Evolutionary conservation across 2,113 vertebrate species (phyloP), one percentile per base, ranked within the genome.

Genomic region (Chionomys nivalis): DNA sequence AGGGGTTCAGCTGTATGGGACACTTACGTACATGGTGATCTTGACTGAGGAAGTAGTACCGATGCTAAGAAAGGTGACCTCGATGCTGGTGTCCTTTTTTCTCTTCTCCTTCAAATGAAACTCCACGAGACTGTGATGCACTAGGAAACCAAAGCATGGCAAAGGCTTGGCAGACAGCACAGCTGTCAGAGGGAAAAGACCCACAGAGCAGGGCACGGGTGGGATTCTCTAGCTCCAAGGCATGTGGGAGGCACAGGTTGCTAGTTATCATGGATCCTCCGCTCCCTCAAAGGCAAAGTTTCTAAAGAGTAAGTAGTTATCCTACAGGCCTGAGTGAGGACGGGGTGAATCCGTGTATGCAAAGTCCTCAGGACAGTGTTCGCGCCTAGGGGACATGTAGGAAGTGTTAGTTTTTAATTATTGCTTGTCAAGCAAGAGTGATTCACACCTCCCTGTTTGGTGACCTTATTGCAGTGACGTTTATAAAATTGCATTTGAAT

Each of bases 121-220:
- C 98, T 98, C 98, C 97, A 99, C 98, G 5, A 99, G 96, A 83
- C 96, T 99, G 95, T 99, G 98, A 87, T 98, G 68, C 77, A 98
- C 99, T 99, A 90, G 83, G 86, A 79, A 97, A 97, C 7, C 97
- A 91, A 94, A 98, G 94, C 23, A 97, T 13, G 72, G 3, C 36
- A 85, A 72, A 91, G 82, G n/a, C 65, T 9, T 96, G 90, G 19
- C 70, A 31, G 33, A 76, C 26, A 28, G 79, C 70, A 82, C 44
- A 10, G n/a, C 47, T 10, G 2, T 31, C 42, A 72, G 5, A 36
- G 3, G 16, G n/a, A 4, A 36, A 77, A 85, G 19, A 36, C 68
- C 87, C 75, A 5, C 24, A 81, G 61, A 55, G 55, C 21, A 28
- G 28, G 3, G 24, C 19, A n/a, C 0, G 3, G 39, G 23, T 7